Evolutionary conservation across 2,888 invertebrate species (phyloP), one percentile per base, ranked within the genome.

Genomic region (Anarsia innoxiella): DNA sequence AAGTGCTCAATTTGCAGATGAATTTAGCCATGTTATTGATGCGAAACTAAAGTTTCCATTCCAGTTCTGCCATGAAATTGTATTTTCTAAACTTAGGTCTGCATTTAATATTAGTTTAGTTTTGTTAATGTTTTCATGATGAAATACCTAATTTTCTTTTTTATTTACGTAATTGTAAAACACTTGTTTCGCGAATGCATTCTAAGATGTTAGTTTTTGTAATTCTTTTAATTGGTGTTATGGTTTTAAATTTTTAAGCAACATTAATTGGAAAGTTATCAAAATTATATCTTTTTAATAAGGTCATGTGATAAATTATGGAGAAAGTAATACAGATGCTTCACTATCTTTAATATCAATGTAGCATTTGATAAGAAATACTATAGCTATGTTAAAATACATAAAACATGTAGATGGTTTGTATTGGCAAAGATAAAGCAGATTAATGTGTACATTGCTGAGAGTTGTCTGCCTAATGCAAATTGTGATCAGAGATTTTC

Each of bases 401-500:
- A 15, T 16, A 19, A 16, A n/a, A 27, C 8, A 15, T 26, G 31
- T 26, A 37, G 26, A 23, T 38, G 14, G 38, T 38, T 16, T 19
- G 10, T 15, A 28, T 36, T 32, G 28, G 31, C 31, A 23, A n/a
- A n/a, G n/a, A n/a, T n/a, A n/a, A n/a, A n/a, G n/a, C n/a, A n/a
- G n/a, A n/a, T n/a, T n/a, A n/a, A n/a, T n/a, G n/a, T n/a, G n/a
- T n/a, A n/a, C n/a, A n/a, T n/a, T n/a, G n/a, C n/a, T n/a, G n/a
- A n/a, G 36, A 36, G 42, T 39, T 19, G 14, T 11, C 14, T 35
- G 41, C 37, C 37, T 38, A 41, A 31, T 37, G 12, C 31, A 27
- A 23, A 38, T 30, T 38, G 41, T 37, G 29, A 42, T 37, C 27
- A 31, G 36, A 40, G 34, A 40, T 44, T 45, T 46, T 59, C 62